Evolutionary conservation across 2,113 vertebrate genomes (phyloP), one percentile per base, ranked within the genome.

Genomic region (Microcebus griseorufus): DNA sequence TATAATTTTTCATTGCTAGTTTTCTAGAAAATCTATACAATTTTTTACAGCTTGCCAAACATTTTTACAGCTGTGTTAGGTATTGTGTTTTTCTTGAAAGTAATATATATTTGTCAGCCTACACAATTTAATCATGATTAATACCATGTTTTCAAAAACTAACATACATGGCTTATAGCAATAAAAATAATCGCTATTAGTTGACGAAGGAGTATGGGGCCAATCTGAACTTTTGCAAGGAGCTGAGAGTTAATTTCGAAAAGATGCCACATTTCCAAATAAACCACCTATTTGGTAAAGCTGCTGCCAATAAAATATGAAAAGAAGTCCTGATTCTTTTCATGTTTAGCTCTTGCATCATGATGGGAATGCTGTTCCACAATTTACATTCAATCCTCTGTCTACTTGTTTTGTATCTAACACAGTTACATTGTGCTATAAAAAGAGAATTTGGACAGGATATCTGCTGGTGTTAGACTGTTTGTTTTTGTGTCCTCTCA

Each of bases 61-160:
- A 83, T 89, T 96, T 94, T 92, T 81, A 92, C 0, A 88, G 42
- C 73, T 87, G 13, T 45, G 6, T 64, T 92, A 9, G 48, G 27
- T 94, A 93, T 94, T 94, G 11, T 64, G 25, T 93, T 94, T 82
- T 81, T 76, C 37, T 83, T 96, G n/a, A 5, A 95, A 32, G 83
- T 88, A 88, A 37, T 80, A 89, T 78, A 48, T 67, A 82, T 80
- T 95, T 97, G 94, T 94, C n/a, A 94, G 53, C 22, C 23, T 65
- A 73, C 16, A 82, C 23, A 51, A n/a, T 79, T 91, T 86, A 96
- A 88, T 97, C 42, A 75, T 92, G 84, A 94, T 86, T 93, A 96
- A 79, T 94, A 37, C 1, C 23, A 80, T 93, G 9, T 84, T 95
- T 29, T 96, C 27, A 94, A 90, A 96, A 96, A 82, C 27, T 48